A percentile compares a stretch with the other conserved stretches of the same genome.
These are phyloP conservation scores for Microcebus murinus DNA, from an alignment of 2,113 vertebrate species.

Conservation along the genomic window DNA sequence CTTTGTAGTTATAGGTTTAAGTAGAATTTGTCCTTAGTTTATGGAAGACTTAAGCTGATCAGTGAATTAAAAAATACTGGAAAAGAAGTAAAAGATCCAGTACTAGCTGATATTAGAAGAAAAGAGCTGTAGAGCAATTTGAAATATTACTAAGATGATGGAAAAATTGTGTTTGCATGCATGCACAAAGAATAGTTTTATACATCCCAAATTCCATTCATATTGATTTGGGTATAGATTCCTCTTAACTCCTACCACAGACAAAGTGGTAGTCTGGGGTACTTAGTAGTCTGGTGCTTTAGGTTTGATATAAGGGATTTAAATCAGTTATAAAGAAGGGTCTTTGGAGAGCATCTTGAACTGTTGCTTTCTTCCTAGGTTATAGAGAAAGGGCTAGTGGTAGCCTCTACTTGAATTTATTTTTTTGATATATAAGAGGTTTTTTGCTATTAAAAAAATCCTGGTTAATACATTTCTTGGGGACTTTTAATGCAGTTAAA, in stretches of 20 bases:
- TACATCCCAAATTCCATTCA: neutral
- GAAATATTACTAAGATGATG: neutral
- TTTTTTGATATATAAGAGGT: neutral
- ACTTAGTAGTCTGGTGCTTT: neutral
- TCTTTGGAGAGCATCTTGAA: neutral
- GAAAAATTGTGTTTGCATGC: neutral
- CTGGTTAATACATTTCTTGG: conserved; percentile 39
- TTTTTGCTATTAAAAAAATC: conserved; percentile 15
- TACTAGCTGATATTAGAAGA: neutral
- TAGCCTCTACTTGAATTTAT: neutral
- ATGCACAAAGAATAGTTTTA: neutral
- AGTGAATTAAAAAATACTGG: neutral
- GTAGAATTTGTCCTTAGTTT: neutral
- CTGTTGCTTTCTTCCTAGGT: neutral
- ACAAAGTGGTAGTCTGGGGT: neutral
- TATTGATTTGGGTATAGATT: neutral
- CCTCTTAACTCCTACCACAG: neutral
- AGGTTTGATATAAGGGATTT: neutral
- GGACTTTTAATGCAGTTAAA: conserved; percentile 41
- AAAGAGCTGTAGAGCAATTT: neutral
- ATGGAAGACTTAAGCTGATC: neutral
- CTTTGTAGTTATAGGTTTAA: neutral
- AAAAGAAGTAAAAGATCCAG: neutral
- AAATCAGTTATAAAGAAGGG: neutral
- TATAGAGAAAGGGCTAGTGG: neutral